Percentiles rank a stretch among this genome's conserved stretches.
These are phyloP conservation scores for Wasmannia auropunctata DNA, from an alignment of 1,140 invertebrate species.

Conservation along the genomic window DNA sequence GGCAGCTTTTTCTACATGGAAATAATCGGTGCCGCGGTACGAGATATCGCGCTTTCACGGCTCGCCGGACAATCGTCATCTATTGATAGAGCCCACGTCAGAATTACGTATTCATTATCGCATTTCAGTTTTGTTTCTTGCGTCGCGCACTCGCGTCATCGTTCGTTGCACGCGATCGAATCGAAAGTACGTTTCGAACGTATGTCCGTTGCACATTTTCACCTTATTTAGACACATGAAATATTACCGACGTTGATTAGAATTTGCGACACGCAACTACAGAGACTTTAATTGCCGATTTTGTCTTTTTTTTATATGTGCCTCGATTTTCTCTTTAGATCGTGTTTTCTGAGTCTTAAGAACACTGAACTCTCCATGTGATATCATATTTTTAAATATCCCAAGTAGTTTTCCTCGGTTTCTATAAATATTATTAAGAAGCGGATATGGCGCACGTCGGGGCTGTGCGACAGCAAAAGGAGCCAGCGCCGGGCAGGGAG, in stretches of 20 bases:
- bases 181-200: neutral
- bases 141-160: slow-evolving; percentile 8
- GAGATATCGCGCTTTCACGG: neutral
- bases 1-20: neutral
- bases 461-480: neutral
- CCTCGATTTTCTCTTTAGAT: neutral
- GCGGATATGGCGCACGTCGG: neutral
- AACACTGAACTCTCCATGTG: neutral
- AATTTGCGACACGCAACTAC: neutral
- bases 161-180: slow-evolving; percentile 7
- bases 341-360: neutral
- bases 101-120: slow-evolving; percentile 32
- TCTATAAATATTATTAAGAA: slow-evolving; percentile 10
- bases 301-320: neutral
- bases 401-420: neutral
- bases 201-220: neutral
- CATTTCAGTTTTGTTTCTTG: neutral
- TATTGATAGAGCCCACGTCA: slow-evolving; percentile 7
- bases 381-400: neutral
- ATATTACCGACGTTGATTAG: neutral
- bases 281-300: neutral
- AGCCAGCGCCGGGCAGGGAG: neutral
- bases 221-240: neutral
- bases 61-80: neutral
- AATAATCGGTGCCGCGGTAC: neutral